Conservation (phyloP, 2,888 invertebrate genomes). For the Dichetophora obliterata region DNA sequence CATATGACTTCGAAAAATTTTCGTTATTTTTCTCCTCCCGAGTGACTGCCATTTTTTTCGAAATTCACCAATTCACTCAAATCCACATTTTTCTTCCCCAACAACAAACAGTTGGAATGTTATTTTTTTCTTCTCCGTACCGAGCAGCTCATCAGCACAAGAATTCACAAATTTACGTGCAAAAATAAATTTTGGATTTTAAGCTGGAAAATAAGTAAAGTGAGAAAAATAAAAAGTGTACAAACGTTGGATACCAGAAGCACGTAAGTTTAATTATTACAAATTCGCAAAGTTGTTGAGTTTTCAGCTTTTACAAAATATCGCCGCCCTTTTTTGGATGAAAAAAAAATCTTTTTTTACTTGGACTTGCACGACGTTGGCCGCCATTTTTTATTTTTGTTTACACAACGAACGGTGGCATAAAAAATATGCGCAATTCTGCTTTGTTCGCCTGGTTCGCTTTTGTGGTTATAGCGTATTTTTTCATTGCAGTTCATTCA, state of each 20-base stretch:
- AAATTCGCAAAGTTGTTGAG: slow-evolving; percentile 14
- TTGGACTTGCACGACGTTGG: slow-evolving; percentile 30
- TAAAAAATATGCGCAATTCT: slow-evolving; percentile 21
- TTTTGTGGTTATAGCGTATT: slow-evolving; percentile 33
- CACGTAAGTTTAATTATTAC: slow-evolving; percentile 40
- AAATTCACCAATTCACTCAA: slow-evolving; percentile 8
- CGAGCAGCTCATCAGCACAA: slow-evolving; percentile 37
- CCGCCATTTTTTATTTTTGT: slow-evolving; percentile 47
- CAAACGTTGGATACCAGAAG: slow-evolving; percentile 1
- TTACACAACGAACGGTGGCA: slow-evolving; percentile 42
- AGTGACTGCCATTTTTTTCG: not conserved
- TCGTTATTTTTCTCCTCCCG: not conserved
- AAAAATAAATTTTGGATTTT: slow-evolving; percentile 51
- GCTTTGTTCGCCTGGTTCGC: slow-evolving; percentile 41
- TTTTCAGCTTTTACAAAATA: slow-evolving; percentile 35
- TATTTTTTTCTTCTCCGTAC: slow-evolving; percentile 42
- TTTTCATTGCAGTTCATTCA: slow-evolving; percentile 52
- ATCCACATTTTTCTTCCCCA: slow-evolving; percentile 34
- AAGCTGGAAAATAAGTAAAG: slow-evolving; percentile 47
- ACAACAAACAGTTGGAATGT: slow-evolving; percentile 26
- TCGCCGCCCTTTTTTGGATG: slow-evolving; percentile 48
- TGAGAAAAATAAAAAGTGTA: slow-evolving; percentile 32
- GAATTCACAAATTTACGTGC: slow-evolving; percentile 45
- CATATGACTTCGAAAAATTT: not conserved
- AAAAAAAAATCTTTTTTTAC: slow-evolving; percentile 26